Conservation (phyloP, 2,113 vertebrate genomes). For the Sorex fumeus region DNA sequence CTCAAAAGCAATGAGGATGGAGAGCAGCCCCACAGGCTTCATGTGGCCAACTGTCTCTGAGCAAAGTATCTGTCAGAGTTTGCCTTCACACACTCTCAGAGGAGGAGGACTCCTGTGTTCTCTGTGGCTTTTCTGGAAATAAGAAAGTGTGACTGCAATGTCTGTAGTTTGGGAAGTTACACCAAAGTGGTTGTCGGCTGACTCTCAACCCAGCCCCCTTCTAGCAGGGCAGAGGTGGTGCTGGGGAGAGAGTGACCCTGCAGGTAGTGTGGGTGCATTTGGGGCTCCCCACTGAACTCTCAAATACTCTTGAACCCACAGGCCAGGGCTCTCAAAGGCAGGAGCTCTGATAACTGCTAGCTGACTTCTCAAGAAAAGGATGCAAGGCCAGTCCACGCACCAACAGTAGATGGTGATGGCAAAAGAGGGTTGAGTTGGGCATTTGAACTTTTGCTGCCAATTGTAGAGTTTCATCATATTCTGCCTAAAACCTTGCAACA, state of each 20-base stretch:
- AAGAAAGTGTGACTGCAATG: background rate
- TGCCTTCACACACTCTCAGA: slow-evolving; percentile 11
- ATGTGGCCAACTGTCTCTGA: background rate
- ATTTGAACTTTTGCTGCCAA: background rate
- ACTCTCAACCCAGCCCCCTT: background rate
- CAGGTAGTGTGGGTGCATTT: too few relatives aligned
- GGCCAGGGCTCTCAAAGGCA: background rate
- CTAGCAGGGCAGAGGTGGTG: too few relatives aligned
- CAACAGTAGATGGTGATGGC: slow-evolving; percentile 19
- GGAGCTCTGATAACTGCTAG: background rate
- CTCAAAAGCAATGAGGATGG: background rate
- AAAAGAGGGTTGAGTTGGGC: slow-evolving; percentile 22
- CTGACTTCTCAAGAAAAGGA: background rate
- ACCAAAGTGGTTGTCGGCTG: background rate
- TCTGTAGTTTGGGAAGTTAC: slow-evolving; percentile 33
- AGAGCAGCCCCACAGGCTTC: background rate
- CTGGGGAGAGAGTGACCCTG: too few relatives aligned
- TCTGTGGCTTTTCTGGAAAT: background rate
- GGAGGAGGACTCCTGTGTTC: background rate
- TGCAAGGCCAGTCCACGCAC: background rate
- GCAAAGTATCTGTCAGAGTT: too few relatives aligned
- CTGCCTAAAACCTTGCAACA: background rate
- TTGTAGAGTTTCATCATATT: background rate
- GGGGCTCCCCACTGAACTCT: too few relatives aligned
- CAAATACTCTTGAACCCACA: background rate